A percentile compares a stretch with the other conserved stretches of the same genome.
Conservation (phyloP, 2,113 vertebrate species). For the Orycteropus afer region DNA sequence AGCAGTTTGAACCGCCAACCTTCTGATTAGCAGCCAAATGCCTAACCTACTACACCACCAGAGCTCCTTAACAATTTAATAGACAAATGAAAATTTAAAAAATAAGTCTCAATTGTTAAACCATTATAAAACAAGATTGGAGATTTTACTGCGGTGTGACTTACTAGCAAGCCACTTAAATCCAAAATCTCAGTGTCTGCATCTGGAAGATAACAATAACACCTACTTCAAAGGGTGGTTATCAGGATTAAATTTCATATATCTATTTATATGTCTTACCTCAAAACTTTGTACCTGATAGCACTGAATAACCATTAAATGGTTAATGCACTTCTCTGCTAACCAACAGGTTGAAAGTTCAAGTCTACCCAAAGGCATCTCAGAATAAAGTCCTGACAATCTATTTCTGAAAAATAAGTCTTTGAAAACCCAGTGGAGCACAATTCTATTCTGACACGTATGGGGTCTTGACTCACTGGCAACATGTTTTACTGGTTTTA, state of each 20-base stretch:
- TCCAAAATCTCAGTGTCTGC: neutral
- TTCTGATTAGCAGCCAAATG: no score
- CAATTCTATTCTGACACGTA: neutral
- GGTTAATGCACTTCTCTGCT: neutral
- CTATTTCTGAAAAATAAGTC: neutral
- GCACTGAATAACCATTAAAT: no score
- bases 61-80: conserved; percentile 29
- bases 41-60: no score
- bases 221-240: neutral
- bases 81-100: conserved; percentile 49
- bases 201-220: neutral
- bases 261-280: neutral
- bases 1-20: no score
- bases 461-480: neutral
- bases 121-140: conserved; percentile 6
- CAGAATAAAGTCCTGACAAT: neutral
- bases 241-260: neutral
- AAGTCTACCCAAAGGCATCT: neutral
- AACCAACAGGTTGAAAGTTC: neutral
- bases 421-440: neutral
- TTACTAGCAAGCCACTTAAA: conserved; percentile 15
- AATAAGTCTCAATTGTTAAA: conserved; percentile 30
- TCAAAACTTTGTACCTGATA: no score
- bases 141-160: neutral
- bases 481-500: neutral